Evolutionary conservation across 2,797 vertebrate genomes (phyloP).

Genomic region (Danio tinwini): DNA sequence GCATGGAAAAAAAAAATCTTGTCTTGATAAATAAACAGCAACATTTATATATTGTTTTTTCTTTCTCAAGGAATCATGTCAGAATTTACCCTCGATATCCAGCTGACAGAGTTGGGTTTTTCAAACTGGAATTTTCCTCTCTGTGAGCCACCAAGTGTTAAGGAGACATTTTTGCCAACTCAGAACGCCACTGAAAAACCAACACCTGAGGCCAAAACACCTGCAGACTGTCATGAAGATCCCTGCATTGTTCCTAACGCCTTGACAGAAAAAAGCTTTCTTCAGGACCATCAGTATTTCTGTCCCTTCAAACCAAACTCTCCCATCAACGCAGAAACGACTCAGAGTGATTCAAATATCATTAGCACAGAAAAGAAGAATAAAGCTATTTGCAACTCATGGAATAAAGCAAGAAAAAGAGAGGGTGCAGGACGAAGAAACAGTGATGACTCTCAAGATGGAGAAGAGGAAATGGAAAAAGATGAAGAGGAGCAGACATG

Average conservation of each 20-base stretch:
- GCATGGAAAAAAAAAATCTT: no score
- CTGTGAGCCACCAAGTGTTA: conserved; percentile 38
- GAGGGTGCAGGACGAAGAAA: not conserved
- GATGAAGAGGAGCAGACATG: not conserved
- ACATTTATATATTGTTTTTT: not conserved
- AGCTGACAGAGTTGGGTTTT: conserved; percentile 80
- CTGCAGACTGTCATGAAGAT: not conserved
- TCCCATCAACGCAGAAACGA: not conserved
- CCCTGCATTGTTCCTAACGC: not conserved
- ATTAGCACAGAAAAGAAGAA: not conserved
- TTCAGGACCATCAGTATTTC: conserved; percentile 30
- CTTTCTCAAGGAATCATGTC: conserved; percentile 68
- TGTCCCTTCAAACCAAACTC: not conserved
- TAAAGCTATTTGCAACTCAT: not conserved
- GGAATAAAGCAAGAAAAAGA: not conserved
- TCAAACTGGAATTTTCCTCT: conserved; percentile 59
- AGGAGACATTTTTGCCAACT: conserved; percentile 46
- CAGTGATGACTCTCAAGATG: not conserved
- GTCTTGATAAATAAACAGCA: not conserved
- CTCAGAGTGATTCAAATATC: not conserved
- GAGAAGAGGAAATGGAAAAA: not conserved
- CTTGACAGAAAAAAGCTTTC: not conserved
- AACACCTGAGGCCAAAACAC: not conserved
- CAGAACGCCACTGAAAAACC: conserved; percentile 2
- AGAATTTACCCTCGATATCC: conserved; percentile 80